phyloP scores from a whole-genome alignment of 1,140 invertebrate genomes.

The Hycleus cichorii region DNA sequence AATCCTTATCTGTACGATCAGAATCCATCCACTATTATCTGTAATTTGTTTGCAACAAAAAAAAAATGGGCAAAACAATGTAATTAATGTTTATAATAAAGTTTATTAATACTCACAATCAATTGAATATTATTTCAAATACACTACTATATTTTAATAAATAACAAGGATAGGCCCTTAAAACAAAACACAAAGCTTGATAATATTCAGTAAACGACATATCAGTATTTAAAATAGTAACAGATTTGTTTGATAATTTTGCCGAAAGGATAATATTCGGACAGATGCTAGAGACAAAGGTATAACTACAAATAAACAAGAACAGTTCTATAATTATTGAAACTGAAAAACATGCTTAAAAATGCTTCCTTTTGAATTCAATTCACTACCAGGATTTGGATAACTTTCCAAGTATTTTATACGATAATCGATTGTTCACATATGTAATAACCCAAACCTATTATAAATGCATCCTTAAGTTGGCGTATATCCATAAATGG shows the following conservation, averaged over 20 bases:
- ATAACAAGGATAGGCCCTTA: too few relatives aligned
- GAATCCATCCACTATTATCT: constrained; percentile 12
- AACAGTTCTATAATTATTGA: constrained; percentile 70
- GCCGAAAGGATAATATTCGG: constrained; percentile 45
- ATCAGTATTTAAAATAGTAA: background rate
- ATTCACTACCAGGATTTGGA: constrained; percentile 60
- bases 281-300: constrained; percentile 63
- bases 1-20: background rate
- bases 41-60: background rate
- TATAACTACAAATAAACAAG: constrained; percentile 57
- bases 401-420: constrained; percentile 63
- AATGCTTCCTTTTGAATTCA: constrained; percentile 67
- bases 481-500: constrained; percentile 79
- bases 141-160: too few relatives aligned
- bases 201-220: background rate
- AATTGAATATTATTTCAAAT: too few relatives aligned
- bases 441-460: constrained; percentile 76
- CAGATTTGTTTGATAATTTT: background rate
- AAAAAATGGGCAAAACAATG: too few relatives aligned
- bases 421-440: constrained; percentile 73
- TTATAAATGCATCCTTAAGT: constrained; percentile 77
- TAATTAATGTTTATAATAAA: too few relatives aligned
- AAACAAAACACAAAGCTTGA: too few relatives aligned
- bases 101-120: too few relatives aligned
- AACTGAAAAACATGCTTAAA: constrained; percentile 1